These are phyloP conservation scores for Drosophila niveifrons DNA, from an alignment of 2,888 invertebrate genomes.

Conservation along the genomic window DNA sequence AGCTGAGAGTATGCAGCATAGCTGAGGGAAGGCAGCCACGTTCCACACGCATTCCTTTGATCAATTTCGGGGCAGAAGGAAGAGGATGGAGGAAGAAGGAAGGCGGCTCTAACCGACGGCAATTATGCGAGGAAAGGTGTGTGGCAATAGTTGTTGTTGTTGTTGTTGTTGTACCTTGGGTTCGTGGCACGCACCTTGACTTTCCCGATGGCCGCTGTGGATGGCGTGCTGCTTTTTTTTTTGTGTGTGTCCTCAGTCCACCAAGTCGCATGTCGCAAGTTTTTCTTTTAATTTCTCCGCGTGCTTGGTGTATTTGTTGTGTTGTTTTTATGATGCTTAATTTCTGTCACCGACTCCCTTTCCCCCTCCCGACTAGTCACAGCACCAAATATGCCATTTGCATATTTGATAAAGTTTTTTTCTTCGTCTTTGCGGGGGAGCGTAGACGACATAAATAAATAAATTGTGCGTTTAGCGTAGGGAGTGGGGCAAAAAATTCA, in stretches of 20 bases:
- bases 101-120: constrained; percentile 29
- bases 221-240: constrained; percentile 39
- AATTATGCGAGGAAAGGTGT: constrained; percentile 39
- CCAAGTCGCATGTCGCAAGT: constrained; percentile 52
- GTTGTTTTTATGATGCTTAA: constrained; percentile 71
- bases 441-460: constrained; percentile 57
- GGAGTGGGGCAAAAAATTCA: constrained; percentile 42
- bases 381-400: constrained; percentile 52
- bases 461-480: constrained; percentile 59
- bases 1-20: constrained; percentile 50
- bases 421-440: background rate
- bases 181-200: constrained; percentile 41
- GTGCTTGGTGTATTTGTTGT: constrained; percentile 18
- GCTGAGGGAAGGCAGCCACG: constrained; percentile 27
- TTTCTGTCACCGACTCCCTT: constrained; percentile 62
- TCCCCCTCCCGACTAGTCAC: background rate
- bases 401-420: constrained; percentile 64
- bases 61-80: constrained; percentile 43
- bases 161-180: constrained; percentile 6
- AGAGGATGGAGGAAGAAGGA: background rate
- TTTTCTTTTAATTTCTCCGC: constrained; percentile 37
- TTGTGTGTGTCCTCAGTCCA: background rate
- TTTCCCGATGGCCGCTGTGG: constrained; percentile 40
- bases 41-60: constrained; percentile 66
- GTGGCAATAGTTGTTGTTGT: constrained; percentile 5